Evolutionary conservation across 1,140 invertebrate species (phyloP), one percentile per base, ranked within the genome.

Genomic region (Campodea augens): DNA sequence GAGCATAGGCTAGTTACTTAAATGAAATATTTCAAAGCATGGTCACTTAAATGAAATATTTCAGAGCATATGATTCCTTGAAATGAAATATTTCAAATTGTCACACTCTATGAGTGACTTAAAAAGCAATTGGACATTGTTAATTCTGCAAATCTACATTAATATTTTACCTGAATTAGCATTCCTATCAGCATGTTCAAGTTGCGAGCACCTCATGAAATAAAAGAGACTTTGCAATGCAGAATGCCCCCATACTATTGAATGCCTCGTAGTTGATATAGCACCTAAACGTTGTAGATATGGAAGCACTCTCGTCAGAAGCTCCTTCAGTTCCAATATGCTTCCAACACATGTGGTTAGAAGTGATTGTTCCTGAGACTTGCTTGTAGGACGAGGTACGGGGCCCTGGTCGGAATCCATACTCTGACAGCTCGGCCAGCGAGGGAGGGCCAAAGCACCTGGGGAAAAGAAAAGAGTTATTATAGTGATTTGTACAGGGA

Each of bases 161-260:
- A n/a, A n/a, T n/a, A n/a, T n/a, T n/a, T n/a, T n/a, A n/a, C n/a
- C n/a, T n/a, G n/a, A n/a, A n/a, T n/a, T n/a, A n/a, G n/a, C n/a
- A n/a, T n/a, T n/a, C n/a, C n/a, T n/a, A n/a, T n/a, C n/a, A n/a
- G n/a, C n/a, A n/a, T n/a, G n/a, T n/a, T n/a, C n/a, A n/a, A 72
- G 70, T 67, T 90, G 85, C 0, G 83, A 88, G 62, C 85, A 90
- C 27, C 84, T 67, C 84, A 89, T 89, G 54, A 87, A 89, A 61
- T 89, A 88, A 59, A 86, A 89, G 0, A 91, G 63, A 0, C 82
- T 73, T 41, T 79, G 74, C 3, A 87, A 61, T 1, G 82, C 82
- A 45, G 73, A 72, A 15, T 69, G 63, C 13, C 77, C 77, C 44
- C 82, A 67, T 1, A 61, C 66, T 49, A 69, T 41, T 5, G 60